phyloP scores from a whole-genome alignment of 2,888 invertebrate species.

The Ditula angustiorana region DNA sequence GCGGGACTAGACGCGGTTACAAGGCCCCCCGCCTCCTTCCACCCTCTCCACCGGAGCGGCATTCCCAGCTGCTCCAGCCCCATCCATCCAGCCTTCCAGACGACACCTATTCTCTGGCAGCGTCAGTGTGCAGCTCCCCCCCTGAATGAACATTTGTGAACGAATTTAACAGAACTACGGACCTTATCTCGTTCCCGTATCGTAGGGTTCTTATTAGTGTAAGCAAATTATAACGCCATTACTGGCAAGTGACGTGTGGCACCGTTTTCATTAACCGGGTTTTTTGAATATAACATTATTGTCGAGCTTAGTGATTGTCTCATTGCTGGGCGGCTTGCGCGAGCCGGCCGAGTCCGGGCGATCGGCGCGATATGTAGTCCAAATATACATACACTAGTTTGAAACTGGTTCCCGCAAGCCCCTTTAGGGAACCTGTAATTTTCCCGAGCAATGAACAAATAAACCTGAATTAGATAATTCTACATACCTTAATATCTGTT shows the following conservation, averaged over 20 bases:
- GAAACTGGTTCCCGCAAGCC: neutral
- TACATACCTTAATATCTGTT: conserved; percentile 23
- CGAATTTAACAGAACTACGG: conserved; percentile 33
- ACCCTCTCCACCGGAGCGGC: no score
- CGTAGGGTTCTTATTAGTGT: conserved; percentile 21
- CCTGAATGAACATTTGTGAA: conserved; percentile 19
- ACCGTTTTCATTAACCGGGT: conserved; percentile 4
- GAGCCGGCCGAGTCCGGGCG: neutral
- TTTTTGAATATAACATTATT: conserved; percentile 14
- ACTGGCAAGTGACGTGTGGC: neutral
- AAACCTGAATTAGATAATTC: conserved; percentile 23
- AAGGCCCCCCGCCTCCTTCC: no score
- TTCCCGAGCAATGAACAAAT: conserved; percentile 14
- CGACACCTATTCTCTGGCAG: no score
- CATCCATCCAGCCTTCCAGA: no score
- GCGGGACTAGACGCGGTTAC: conserved; percentile 53
- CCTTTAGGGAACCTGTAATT: neutral
- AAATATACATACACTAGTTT: neutral
- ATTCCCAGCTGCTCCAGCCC: no score
- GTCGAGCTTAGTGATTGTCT: conserved; percentile 33
- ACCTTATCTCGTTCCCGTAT: conserved; percentile 6
- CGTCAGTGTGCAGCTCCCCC: neutral
- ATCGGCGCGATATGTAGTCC: neutral
- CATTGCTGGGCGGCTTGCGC: conserved; percentile 17
- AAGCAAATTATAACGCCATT: conserved; percentile 13